Evolutionary conservation across 2,113 vertebrate species (phyloP).

Genomic region (Sula dactylatra): DNA sequence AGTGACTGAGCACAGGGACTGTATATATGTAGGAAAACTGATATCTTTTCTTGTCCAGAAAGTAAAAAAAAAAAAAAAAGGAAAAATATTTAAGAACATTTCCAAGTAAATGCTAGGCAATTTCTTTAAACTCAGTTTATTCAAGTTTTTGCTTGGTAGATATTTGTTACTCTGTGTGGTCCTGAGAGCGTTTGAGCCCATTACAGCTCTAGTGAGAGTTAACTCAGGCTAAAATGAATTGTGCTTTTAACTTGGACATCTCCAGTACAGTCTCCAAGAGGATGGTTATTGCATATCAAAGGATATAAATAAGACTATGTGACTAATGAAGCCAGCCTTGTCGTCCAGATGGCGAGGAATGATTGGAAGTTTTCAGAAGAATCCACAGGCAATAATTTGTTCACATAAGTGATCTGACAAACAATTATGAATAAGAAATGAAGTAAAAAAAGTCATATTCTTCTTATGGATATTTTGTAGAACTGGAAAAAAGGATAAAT

Average conservation of each 20-base stretch:
- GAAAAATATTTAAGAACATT: neutral
- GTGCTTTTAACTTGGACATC: neutral
- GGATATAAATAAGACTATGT: neutral
- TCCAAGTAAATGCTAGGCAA: neutral
- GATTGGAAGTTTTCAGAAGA: slow-evolving; percentile 27
- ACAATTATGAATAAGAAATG: slow-evolving; percentile 49
- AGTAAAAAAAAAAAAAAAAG: neutral
- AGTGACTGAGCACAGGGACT: neutral
- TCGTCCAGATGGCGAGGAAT: slow-evolving; percentile 25
- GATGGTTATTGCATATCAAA: neutral
- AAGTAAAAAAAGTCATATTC: slow-evolving; percentile 37
- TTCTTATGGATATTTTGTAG: neutral
- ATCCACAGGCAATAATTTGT: slow-evolving; percentile 34
- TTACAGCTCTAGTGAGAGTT: neutral
- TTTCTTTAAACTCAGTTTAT: neutral
- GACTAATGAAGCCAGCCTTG: slow-evolving; percentile 9
- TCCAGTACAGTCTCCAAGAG: neutral
- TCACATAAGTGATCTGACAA: slow-evolving; percentile 33
- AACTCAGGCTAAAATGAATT: neutral
- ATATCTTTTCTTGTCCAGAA: fast-evolving
- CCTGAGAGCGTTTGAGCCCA: neutral
- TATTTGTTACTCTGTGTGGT: neutral
- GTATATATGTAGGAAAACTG: neutral
- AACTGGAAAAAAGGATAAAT: neutral
- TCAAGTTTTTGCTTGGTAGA: neutral